Base-by-base conservation (phyloP, 2,888 invertebrate genomes). In the Gerris lacustris region DNA sequence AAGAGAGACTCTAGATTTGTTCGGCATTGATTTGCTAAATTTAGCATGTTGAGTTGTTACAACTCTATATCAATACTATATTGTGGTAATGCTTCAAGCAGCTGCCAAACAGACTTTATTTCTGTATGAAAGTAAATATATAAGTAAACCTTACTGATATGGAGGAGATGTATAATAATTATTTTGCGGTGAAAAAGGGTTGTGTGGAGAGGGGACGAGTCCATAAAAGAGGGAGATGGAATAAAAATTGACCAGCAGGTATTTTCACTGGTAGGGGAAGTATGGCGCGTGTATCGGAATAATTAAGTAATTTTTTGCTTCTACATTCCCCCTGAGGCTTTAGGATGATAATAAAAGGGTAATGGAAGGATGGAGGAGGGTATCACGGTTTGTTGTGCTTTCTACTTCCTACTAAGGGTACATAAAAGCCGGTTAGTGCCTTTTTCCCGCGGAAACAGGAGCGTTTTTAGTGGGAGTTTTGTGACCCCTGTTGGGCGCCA, bases 241-340 rank as follows among this genome's bases (percentile, higher is more conserved):
- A 55, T 55, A 9, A 55, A 55, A 55, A 55, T 55, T 55, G 55
- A 55, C 55, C 55, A 55, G 55, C 55, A 55, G 55, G 55, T 55
- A 55, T 31, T 31, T 31, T 31, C 55, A 55, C 55, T 9, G 31
- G 31, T 31, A 31, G 55, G 15, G 55, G 55, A 15, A 15, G 55
- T 9, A 11, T 15, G 55, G 55, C 55, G 55, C 55, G 55, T 55
- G 55, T 55, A 15, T 55, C 15, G 55, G 55, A 55, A 55, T 55
- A 55, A 55, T 55, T 55, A 55, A 55, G 55, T 15, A 55, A 55
- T 55, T 55, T 55, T 55, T 55, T 55, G 15, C 55, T 31, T 31
- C 31, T 31, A 31, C 31, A 31, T 31, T 31, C 31, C 31, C 55
- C 55, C 15, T 55, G 11, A 11, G 9, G 9, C 15, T 55, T 55